Percentiles rank a stretch among this genome's conserved stretches.
These are phyloP conservation scores for Carcinoscorpius rotundicauda DNA, from an alignment of 1,140 invertebrate genomes.

Conservation along the genomic window DNA sequence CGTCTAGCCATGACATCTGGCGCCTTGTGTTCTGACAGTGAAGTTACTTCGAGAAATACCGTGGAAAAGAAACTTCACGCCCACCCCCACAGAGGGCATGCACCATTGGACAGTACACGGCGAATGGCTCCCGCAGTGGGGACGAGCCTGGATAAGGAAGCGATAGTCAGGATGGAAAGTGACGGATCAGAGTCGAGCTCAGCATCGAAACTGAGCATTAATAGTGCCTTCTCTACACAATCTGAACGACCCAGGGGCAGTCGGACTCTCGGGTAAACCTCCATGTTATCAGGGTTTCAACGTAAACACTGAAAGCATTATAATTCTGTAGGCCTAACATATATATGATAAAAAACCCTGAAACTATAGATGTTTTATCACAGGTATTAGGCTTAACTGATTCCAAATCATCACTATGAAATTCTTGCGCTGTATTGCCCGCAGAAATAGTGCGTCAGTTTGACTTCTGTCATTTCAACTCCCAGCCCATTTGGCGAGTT, in stretches of 20 bases:
- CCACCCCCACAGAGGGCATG: slow-evolving; percentile 7
- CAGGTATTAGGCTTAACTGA: too few species aligned
- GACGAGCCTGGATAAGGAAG: slow-evolving; percentile 6
- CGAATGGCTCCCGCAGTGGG: not conserved
- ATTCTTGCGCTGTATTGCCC: too few species aligned
- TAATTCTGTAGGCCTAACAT: too few species aligned
- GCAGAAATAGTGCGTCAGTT: too few species aligned
- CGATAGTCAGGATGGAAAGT: slow-evolving; percentile 13
- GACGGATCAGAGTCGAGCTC: slow-evolving; percentile 24
- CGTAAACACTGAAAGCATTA: too few species aligned
- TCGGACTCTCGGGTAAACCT: slow-evolving; percentile 19
- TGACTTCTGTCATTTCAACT: too few species aligned
- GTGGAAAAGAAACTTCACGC: slow-evolving; percentile 15
- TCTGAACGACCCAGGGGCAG: slow-evolving; percentile 21
- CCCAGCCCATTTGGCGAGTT: too few species aligned
- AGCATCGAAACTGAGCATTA: slow-evolving; percentile 22
- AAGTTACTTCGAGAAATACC: slow-evolving; percentile 16
- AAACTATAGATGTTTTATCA: too few species aligned
- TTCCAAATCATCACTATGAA: too few species aligned
- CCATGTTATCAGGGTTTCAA: too few species aligned
- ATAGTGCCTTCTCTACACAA: slow-evolving; percentile 23
- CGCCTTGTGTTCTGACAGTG: slow-evolving; percentile 23
- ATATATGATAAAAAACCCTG: too few species aligned
- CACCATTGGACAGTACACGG: not conserved
- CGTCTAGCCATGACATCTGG: slow-evolving; percentile 5